Base-by-base conservation (phyloP, 2,113 vertebrate species). In the Crotophaga sulcirostris region DNA sequence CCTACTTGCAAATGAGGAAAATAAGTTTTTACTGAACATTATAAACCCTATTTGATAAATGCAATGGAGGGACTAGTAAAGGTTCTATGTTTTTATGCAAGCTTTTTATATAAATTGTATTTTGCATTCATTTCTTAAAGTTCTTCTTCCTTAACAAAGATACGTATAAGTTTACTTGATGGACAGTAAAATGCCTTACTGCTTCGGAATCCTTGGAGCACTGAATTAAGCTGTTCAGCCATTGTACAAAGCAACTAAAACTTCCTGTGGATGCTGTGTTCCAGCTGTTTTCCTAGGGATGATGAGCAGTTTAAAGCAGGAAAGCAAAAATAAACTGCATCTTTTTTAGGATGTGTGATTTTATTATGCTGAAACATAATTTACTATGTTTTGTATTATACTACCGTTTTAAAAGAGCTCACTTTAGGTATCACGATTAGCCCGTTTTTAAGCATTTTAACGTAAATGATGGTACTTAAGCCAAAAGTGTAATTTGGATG, bases 131-230 rank as follows among this genome's bases (percentile, higher is more conserved):
- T 58, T 95, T 66, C 69, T 89, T 60, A 20, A 91, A 47, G 42
- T 70, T 72, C 11, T 92, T 97, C 91, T 96, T 98, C 93, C 99
- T 99, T 98, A 98, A 98, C 98, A 49, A 83, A 82, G 97, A 25
- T 82, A 99, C 99, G 11, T 99, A 99, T 98, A 99, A 99, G 90
- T 99, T 99, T 97, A 99, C 99, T 97, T 99, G 98, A 99, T 95
- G 92, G 81, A 55, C 42, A 64, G 36, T 18, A 10, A 95, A 83
- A 96, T 73, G 86, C 90, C 77, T 96, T 84, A 67, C 54, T 92
- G 86, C 90, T 94, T 96, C 25, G 11, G 79, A 77, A 42, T 77
- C 60, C 69, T 60, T 83, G 92, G 94, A 94, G 84, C 89, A 75
- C 59, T 38, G 33, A 49, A 90, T 58, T 83, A 66, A 73, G 66